Percentiles rank a stretch among this genome's conserved stretches.
Conservation (phyloP, 2,888 invertebrate genomes). For the Strigamia crassipes region DNA sequence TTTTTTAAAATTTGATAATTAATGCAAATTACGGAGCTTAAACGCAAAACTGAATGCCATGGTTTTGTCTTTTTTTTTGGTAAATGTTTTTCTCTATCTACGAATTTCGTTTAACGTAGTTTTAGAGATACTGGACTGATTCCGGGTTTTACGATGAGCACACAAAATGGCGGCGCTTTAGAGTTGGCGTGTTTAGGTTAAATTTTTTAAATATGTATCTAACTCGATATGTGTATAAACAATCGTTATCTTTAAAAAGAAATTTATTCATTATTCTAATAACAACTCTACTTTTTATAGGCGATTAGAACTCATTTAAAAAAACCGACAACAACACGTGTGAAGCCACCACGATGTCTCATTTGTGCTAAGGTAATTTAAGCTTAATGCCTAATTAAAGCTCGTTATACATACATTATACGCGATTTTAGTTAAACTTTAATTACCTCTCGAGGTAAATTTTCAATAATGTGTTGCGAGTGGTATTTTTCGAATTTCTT, state of each 20-base stretch:
- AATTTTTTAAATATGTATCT: neutral
- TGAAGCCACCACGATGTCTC: neutral
- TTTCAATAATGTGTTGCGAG: too few species aligned
- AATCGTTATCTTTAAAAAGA: neutral
- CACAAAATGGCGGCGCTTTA: slow-evolving; percentile 29
- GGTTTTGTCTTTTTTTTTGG: neutral
- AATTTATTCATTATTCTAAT: neutral
- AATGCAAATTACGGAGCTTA: too few species aligned
- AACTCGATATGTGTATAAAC: neutral
- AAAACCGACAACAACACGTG: neutral
- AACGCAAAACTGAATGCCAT: too few species aligned
- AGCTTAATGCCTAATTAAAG: neutral
- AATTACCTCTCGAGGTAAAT: neutral
- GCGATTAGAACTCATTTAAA: neutral
- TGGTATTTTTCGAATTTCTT: too few species aligned
- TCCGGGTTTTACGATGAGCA: neutral
- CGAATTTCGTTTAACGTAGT: neutral
- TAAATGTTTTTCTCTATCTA: neutral
- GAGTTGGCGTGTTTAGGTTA: slow-evolving; percentile 24
- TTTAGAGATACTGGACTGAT: neutral
- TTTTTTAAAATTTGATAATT: too few species aligned
- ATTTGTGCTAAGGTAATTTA: neutral
- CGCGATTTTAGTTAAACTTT: neutral
- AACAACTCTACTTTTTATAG: neutral
- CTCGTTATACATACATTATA: neutral